Percentiles rank a stretch among this genome's conserved stretches.
phyloP scores from a whole-genome alignment of 2,797 vertebrate genomes.

The Pitangus sulphuratus region DNA sequence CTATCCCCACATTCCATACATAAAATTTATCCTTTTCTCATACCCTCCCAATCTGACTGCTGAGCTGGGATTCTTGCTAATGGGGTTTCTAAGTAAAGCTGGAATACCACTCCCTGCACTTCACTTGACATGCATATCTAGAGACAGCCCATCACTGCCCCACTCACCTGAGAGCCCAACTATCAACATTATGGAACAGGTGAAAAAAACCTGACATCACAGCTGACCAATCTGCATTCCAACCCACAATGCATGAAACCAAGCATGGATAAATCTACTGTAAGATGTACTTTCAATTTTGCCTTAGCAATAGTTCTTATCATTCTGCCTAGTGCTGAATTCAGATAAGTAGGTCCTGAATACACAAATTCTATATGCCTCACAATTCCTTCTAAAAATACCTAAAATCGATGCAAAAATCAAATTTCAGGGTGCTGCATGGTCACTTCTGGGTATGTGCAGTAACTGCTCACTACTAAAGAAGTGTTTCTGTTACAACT shows the following conservation, averaged over 20 bases:
- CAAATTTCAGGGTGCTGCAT: not conserved
- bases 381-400: not conserved
- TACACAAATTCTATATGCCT: not conserved
- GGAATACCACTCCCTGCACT: not conserved
- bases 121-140: not conserved
- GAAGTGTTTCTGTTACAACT: not conserved
- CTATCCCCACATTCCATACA: not conserved
- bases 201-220: not conserved
- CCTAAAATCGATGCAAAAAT: not conserved
- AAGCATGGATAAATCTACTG: not conserved
- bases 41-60: not conserved
- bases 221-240: not conserved
- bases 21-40: not conserved
- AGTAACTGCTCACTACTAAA: not conserved
- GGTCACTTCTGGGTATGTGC: not conserved
- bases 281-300: not conserved
- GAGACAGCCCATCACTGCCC: not conserved
- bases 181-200: not conserved
- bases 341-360: not conserved
- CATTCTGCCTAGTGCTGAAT: not conserved
- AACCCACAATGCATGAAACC: not conserved
- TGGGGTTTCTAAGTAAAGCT: not conserved
- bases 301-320: not conserved
- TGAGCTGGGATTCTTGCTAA: not conserved
- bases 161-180: not conserved